These are phyloP conservation scores for Acrossocheilus fasciatus DNA, from an alignment of 2,797 vertebrate genomes.

Conservation along the genomic window DNA sequence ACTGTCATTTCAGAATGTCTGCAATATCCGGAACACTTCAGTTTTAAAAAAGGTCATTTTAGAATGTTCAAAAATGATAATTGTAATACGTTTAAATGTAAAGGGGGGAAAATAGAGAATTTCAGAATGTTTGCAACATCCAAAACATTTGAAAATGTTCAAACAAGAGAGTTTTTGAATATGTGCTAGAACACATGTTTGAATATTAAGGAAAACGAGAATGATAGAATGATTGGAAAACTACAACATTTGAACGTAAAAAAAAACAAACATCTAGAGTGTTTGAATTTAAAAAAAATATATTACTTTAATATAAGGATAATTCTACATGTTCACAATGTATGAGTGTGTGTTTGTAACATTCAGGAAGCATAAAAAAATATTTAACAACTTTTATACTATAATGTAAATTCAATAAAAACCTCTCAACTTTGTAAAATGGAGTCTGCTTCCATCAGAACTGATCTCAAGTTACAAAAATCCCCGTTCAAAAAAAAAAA, in stretches of 20 bases:
- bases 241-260: neutral
- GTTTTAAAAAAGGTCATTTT: neutral
- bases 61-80: neutral
- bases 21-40: neutral
- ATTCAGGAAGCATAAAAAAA: too few species aligned
- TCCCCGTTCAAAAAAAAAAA: neutral
- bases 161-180: neutral
- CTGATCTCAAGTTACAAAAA: conserved; percentile 14
- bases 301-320: too few species aligned
- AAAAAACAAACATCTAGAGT: neutral
- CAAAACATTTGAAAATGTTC: neutral
- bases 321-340: too few species aligned
- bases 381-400: neutral
- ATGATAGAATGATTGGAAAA: neutral
- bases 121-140: neutral
- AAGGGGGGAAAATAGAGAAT: neutral
- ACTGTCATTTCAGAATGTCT: neutral
- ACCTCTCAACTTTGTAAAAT: neutral
- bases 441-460: neutral
- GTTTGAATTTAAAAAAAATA: too few species aligned
- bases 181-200: too few species aligned
- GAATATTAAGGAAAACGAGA: neutral
- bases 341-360: neutral
- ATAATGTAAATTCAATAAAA: neutral
- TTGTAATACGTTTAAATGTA: neutral